Evolutionary conservation across 2,797 vertebrate genomes (phyloP).

Genomic region (Dermochelys coriacea): DNA sequence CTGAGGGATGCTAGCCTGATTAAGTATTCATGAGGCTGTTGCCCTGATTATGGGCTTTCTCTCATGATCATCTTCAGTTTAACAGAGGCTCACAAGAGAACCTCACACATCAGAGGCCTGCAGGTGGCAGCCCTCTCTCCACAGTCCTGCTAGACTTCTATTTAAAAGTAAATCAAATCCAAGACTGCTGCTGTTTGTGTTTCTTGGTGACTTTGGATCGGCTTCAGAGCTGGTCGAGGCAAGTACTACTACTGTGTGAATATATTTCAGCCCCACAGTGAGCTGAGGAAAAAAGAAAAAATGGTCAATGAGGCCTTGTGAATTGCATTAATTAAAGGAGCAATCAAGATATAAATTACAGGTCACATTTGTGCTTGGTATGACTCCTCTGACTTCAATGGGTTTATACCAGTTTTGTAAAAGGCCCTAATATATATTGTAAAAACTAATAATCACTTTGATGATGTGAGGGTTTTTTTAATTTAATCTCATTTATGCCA

Average conservation of each 20-base stretch:
- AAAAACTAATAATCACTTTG: not conserved
- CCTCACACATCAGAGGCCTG: not conserved
- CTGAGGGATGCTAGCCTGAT: not conserved
- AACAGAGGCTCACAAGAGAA: not conserved
- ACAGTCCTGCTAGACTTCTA: not conserved
- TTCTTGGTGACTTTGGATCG: not conserved
- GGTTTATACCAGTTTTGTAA: not conserved
- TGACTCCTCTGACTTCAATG: not conserved
- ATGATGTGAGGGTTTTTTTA: not conserved
- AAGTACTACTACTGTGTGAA: not conserved
- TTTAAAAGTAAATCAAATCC: not conserved
- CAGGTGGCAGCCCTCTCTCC: not conserved
- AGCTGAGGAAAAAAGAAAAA: not conserved
- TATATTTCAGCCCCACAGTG: fast-evolving
- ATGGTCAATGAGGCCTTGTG: fast-evolving
- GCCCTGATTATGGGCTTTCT: not conserved
- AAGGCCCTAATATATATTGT: no score
- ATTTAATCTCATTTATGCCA: not conserved
- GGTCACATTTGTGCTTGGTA: not conserved
- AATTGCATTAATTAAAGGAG: not conserved
- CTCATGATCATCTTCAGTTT: not conserved
- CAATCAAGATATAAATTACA: not conserved
- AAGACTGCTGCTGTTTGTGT: not conserved
- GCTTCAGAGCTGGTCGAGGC: not conserved
- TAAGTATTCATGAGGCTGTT: not conserved